Evolutionary conservation across 2,797 vertebrate genomes (phyloP).

Genomic region (Rhincodon typus): DNA sequence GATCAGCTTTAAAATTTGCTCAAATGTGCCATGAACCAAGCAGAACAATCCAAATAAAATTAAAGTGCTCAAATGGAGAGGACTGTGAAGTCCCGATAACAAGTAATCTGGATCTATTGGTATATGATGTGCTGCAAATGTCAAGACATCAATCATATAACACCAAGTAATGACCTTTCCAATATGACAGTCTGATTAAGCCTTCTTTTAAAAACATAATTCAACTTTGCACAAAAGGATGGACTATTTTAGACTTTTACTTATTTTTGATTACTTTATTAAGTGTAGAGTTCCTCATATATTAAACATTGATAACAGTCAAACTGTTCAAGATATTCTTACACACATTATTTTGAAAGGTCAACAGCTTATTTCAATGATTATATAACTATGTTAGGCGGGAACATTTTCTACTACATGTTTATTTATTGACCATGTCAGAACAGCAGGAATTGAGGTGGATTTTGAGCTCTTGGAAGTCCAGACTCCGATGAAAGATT

Average conservation of each 20-base stretch:
- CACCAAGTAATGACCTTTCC: not conserved
- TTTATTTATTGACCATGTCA: not conserved
- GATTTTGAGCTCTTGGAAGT: no score
- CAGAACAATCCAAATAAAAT: not conserved
- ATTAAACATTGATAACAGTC: not conserved
- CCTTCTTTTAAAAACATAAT: not conserved
- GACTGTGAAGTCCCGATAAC: no score
- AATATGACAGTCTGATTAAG: not conserved
- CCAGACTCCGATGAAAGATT: no score
- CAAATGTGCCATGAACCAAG: not conserved
- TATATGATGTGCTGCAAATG: not conserved
- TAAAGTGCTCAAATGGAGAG: not conserved
- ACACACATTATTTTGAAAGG: not conserved
- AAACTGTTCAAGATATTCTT: not conserved
- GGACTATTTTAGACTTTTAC: not conserved
- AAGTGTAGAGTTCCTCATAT: not conserved
- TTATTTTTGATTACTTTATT: not conserved
- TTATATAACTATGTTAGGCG: not conserved
- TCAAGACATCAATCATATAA: not conserved
- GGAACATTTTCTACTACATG: not conserved
- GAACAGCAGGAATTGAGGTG: no score
- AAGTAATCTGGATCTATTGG: not conserved
- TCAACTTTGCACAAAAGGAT: not conserved
- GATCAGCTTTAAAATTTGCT: not conserved
- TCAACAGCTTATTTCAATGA: not conserved